Base-by-base conservation (phyloP, 2,888 invertebrate genomes). In the Zaprionus lineosus region DNA sequence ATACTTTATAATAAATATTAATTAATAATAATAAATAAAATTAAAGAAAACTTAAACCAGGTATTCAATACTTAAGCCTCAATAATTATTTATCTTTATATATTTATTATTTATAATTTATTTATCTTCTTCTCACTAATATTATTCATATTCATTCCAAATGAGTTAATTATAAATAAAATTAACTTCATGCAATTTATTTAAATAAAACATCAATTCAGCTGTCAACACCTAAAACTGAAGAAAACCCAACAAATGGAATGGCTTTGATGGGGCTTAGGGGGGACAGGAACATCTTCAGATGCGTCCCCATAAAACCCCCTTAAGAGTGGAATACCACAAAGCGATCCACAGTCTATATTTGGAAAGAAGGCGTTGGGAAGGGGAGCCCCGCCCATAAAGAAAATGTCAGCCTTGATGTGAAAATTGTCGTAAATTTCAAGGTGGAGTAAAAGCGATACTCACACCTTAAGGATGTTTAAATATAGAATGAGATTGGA, bases 141-240 rank as follows among this genome's bases (percentile, higher is more conserved):
- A n/a, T n/a, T n/a, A n/a, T n/a, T n/a, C n/a, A n/a, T n/a, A n/a
- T n/a, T n/a, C n/a, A n/a, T n/a, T n/a, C n/a, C n/a, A n/a, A n/a
- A n/a, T n/a, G n/a, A n/a, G n/a, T n/a, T n/a, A n/a, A n/a, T n/a
- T n/a, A n/a, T n/a, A n/a, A n/a, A n/a, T n/a, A n/a, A n/a, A n/a
- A n/a, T n/a, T n/a, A n/a, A n/a, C n/a, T n/a, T n/a, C n/a, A n/a
- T n/a, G n/a, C n/a, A n/a, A n/a, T n/a, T n/a, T n/a, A n/a, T n/a
- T n/a, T n/a, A n/a, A n/a, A n/a, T n/a, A n/a, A n/a, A n/a, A n/a
- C n/a, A n/a, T n/a, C n/a, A n/a, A n/a, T n/a, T n/a, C n/a, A 28
- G 50, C 63, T 85, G 75, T 81, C 70, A 79, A 64, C 85, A 83
- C 81, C 59, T 64, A 52, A n/a, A n/a, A n/a, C 51, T 67, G 60